Percentiles rank a stretch among this genome's conserved stretches.
Conservation (phyloP, 1,140 invertebrate species). For the Tetranychus cinnabarinus region DNA sequence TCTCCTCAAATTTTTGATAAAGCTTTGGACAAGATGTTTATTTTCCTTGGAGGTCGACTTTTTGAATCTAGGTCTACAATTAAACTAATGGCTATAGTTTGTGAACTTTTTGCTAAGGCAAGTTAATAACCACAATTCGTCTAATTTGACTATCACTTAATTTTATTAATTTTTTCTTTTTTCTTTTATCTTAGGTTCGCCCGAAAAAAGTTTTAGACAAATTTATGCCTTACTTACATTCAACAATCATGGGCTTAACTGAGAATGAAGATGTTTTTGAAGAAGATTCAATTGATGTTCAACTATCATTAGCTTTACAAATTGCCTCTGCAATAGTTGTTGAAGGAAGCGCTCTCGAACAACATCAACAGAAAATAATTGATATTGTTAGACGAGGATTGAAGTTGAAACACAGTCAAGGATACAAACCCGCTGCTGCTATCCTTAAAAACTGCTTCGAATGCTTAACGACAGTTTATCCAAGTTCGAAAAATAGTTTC, state of each 20-base stretch:
- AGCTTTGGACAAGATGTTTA: conserved; percentile 43
- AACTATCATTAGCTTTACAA: conserved; percentile 49
- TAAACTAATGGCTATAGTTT: conserved; percentile 40
- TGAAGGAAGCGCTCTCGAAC: conserved; percentile 32
- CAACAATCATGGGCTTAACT: conserved; percentile 29
- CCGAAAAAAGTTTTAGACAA: conserved; percentile 38
- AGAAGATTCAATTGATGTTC: conserved; percentile 50
- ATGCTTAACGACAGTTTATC: conserved; percentile 32
- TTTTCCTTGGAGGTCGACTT: conserved; percentile 42
- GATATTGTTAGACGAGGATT: conserved; percentile 35
- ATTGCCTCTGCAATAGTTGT: conserved; percentile 41
- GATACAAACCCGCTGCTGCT: conserved; percentile 28
- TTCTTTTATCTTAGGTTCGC: conserved; percentile 22
- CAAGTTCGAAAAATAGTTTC: conserved; percentile 12
- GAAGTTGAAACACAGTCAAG: conserved; percentile 34
- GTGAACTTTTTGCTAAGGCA: conserved; percentile 40
- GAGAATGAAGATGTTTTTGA: conserved; percentile 33
- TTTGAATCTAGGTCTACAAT: conserved; percentile 60
- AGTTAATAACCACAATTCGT: neutral
- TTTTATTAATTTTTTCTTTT: conserved; percentile 8
- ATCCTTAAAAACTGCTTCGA: conserved; percentile 28
- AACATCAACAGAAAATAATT: conserved; percentile 33
- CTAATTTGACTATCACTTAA: neutral
- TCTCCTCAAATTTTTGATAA: conserved; percentile 30
- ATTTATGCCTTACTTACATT: conserved; percentile 43